Conservation (phyloP, 2,113 vertebrate species). For the Coptodon bakossiorum region DNA sequence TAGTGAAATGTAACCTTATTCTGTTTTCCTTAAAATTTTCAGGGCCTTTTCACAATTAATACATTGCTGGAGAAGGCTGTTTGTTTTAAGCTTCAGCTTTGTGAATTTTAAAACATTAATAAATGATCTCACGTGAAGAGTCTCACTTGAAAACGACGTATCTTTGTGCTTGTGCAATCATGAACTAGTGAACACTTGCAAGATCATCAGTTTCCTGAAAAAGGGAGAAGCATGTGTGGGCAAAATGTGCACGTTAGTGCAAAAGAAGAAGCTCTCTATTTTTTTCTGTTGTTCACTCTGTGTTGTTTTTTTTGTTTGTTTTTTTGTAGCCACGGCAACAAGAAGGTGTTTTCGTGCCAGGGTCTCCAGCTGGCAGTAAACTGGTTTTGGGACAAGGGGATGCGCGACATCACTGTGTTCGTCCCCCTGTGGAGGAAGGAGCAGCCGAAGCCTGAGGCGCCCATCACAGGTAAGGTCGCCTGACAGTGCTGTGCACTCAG, state of each 20-base stretch:
- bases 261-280: slow-evolving; percentile 15
- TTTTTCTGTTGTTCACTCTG: not conserved
- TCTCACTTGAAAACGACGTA: not conserved
- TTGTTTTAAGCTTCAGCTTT: not conserved
- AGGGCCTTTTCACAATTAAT: not conserved
- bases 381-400: slow-evolving; percentile 85
- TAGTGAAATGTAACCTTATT: not conserved
- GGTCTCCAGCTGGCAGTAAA: slow-evolving; percentile 86
- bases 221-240: not conserved
- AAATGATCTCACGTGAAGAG: not conserved
- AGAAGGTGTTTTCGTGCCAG: slow-evolving; percentile 85
- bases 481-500: not conserved
- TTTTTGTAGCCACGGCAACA: slow-evolving; percentile 82
- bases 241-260: not conserved
- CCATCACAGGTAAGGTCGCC: slow-evolving; percentile 77
- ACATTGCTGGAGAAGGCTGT: not conserved
- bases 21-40: not conserved
- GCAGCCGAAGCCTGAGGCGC: slow-evolving; percentile 74
- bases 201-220: slow-evolving; percentile 20
- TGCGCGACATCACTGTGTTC: slow-evolving; percentile 86
- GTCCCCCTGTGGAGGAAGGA: slow-evolving; percentile 90
- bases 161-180: not conserved
- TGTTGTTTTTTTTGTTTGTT: accelerated
- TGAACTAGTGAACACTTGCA: not conserved
- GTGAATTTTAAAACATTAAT: not conserved